These are phyloP conservation scores for Geodia barretti DNA, from an alignment of 37 sponge, comb jelly and placozoan genomes.

Conservation along the genomic window DNA sequence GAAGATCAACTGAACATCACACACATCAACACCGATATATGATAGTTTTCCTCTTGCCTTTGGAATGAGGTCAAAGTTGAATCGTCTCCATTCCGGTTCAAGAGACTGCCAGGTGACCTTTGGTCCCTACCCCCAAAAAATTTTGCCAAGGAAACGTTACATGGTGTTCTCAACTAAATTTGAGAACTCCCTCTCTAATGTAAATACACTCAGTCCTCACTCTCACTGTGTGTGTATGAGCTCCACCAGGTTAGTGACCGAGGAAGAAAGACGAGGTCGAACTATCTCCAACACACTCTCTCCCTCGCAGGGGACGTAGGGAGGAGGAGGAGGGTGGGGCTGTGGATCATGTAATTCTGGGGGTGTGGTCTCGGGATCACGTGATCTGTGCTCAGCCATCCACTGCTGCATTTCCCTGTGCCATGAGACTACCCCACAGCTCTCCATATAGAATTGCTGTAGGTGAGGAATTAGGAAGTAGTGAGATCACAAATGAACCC, in stretches of 20 bases:
- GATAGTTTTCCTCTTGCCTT: no score
- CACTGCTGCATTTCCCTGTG: conserved; percentile 68
- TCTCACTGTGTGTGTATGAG: not conserved
- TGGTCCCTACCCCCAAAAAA: no score
- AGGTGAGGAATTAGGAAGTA: not conserved
- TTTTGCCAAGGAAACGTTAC: no score
- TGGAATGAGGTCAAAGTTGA: conserved; percentile 76
- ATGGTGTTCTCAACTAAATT: no score
- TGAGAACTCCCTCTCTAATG: no score
- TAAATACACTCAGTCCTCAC: not conserved
- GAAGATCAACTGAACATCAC: conserved; percentile 65
- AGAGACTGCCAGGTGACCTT: conserved; percentile 70
- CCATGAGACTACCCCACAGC: conserved; percentile 87
- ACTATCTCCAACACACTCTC: not conserved
- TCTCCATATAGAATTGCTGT: conserved; percentile 86
- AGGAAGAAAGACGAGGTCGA: not conserved
- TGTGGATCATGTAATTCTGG: not conserved
- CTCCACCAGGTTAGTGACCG: conserved; percentile 12
- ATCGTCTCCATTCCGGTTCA: conserved; percentile 38
- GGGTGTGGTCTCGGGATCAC: conserved; percentile 1
- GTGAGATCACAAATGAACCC: not conserved
- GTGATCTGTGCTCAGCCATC: conserved; percentile 17
- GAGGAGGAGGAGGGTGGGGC: not conserved
- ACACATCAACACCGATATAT: no score
- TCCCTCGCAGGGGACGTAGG: not conserved